Conservation (phyloP, 2,888 invertebrate genomes). For the Palloptera scutellata region DNA sequence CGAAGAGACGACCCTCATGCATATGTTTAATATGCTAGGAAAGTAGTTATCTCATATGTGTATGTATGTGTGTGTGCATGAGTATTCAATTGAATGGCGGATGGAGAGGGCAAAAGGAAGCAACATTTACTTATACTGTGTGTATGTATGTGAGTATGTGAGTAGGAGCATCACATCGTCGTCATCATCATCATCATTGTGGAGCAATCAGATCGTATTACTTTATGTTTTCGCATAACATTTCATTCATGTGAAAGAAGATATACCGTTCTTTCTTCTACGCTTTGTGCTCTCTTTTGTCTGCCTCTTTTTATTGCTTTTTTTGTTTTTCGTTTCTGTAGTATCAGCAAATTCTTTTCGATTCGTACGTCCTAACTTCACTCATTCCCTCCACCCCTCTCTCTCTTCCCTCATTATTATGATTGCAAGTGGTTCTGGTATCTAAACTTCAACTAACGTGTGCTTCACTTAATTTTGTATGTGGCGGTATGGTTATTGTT, state of each 20-base stretch:
- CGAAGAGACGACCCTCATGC: too few relatives aligned
- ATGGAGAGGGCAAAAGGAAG: too few relatives aligned
- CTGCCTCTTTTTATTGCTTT: background rate
- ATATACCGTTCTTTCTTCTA: slow-evolving; percentile 23
- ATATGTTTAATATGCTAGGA: too few relatives aligned
- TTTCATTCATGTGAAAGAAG: slow-evolving; percentile 32
- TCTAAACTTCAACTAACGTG: slow-evolving; percentile 6
- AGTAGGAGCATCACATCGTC: too few relatives aligned
- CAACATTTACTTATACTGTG: too few relatives aligned
- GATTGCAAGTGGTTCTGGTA: background rate
- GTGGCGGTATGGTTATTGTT: background rate
- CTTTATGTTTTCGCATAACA: slow-evolving; percentile 30
- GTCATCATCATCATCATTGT: background rate
- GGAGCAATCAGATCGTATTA: slow-evolving; percentile 21
- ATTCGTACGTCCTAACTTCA: too few relatives aligned
- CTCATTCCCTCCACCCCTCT: background rate
- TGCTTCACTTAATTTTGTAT: slow-evolving; percentile 8
- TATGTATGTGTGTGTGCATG: too few relatives aligned
- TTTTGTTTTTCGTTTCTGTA: slow-evolving; percentile 14
- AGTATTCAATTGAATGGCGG: too few relatives aligned
- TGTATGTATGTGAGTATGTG: too few relatives aligned
- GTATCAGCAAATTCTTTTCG: slow-evolving; percentile 26
- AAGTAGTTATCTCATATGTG: too few relatives aligned
- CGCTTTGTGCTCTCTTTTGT: background rate
- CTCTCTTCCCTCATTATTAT: background rate